Percentiles rank a stretch among this genome's conserved stretches.
Evolutionary conservation across 2,888 invertebrate genomes (phyloP).

Genomic region (Latrodectus elegans): DNA sequence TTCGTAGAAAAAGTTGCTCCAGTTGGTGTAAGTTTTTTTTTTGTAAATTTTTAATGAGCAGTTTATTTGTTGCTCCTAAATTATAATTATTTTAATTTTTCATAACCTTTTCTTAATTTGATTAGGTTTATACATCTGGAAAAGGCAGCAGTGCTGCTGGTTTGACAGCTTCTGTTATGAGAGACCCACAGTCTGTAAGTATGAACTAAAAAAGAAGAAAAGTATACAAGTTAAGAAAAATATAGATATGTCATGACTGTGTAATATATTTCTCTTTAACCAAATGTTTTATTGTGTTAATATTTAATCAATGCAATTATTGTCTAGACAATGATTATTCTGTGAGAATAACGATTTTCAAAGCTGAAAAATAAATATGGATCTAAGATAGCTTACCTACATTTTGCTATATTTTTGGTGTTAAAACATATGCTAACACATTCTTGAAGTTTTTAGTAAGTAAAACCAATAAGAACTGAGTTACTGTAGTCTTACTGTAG

Average conservation of each 20-base stretch:
- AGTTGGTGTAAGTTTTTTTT: constrained; percentile 82
- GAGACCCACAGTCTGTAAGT: constrained; percentile 92
- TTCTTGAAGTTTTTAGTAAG: no score
- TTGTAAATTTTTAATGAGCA: background rate
- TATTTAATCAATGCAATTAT: no score
- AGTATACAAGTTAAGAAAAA: background rate
- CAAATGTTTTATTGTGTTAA: background rate
- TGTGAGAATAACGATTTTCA: no score
- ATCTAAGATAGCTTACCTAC: no score
- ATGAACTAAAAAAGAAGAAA: background rate
- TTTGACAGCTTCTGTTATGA: constrained; percentile 95
- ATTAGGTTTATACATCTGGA: constrained; percentile 91
- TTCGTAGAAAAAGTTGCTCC: constrained; percentile 97
- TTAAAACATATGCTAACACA: no score
- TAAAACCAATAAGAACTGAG: no score
- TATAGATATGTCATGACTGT: background rate
- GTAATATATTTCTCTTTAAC: background rate
- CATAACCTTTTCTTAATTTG: constrained; percentile 16
- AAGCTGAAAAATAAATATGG: no score
- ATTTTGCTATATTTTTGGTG: no score
- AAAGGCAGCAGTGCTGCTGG: constrained; percentile 99
- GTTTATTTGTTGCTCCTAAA: background rate
- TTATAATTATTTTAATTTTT: background rate
- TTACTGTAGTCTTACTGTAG: no score
- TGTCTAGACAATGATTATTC: no score